Conservation (phyloP, 2,113 vertebrate species). For the Ophiodon elongatus region DNA sequence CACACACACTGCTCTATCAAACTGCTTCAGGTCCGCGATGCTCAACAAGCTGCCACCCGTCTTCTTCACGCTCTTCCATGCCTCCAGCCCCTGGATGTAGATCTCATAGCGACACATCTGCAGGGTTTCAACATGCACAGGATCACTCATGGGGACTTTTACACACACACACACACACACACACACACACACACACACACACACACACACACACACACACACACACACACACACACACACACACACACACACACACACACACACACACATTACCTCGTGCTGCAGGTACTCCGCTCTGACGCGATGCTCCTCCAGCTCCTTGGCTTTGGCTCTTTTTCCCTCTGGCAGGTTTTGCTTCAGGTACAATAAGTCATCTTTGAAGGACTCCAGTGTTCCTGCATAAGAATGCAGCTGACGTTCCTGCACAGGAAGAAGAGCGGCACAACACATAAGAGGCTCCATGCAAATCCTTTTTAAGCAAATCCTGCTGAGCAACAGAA, state of each 20-base stretch:
- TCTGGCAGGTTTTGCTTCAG: slow-evolving; percentile 85
- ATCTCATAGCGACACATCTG: slow-evolving; percentile 90
- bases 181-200: no score
- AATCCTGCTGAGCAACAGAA: not conserved
- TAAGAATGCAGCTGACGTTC: slow-evolving; percentile 90
- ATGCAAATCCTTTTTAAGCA: not conserved
- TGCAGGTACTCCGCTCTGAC: slow-evolving; percentile 80
- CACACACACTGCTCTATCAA: slow-evolving; percentile 81
- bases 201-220: no score
- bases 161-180: not conserved
- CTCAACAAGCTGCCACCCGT: not conserved
- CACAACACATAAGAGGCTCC: not conserved
- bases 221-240: no score
- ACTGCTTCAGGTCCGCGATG: slow-evolving; percentile 71
- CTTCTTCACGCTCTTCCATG: slow-evolving; percentile 73
- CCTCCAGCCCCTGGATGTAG: slow-evolving; percentile 86
- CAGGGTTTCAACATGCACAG: slow-evolving; percentile 13
- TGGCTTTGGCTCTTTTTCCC: slow-evolving; percentile 81
- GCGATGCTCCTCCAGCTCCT: slow-evolving; percentile 85
- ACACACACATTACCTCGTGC: slow-evolving; percentile 82
- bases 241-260: not conserved
- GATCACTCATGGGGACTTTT: not conserved
- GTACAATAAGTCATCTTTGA: slow-evolving; percentile 83
- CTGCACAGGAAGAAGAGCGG: slow-evolving; percentile 69
- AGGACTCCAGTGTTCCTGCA: slow-evolving; percentile 85